Percentiles rank a stretch among this genome's conserved stretches.
Conservation (phyloP, 2,113 vertebrate species). For the Rallus limicola region DNA sequence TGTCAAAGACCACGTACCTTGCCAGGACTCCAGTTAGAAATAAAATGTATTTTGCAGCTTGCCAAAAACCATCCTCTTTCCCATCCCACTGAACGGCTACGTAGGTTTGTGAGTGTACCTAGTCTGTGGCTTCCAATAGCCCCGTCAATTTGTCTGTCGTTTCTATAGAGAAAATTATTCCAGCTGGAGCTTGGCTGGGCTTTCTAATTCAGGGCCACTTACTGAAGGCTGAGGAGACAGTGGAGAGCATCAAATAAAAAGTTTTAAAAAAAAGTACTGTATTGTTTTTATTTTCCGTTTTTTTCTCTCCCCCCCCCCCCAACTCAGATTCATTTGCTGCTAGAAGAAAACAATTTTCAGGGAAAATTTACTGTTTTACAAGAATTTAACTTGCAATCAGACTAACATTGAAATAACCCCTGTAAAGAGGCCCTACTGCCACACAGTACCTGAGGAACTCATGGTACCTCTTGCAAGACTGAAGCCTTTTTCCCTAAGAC, state of each 20-base stretch:
- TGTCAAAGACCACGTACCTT: not conserved
- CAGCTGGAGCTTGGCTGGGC: not conserved
- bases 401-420: not conserved
- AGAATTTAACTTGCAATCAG: not conserved
- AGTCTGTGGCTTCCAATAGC: not conserved
- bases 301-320: not conserved
- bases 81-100: not conserved
- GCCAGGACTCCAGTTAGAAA: not conserved
- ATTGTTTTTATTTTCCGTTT: not conserved
- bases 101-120: not conserved
- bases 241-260: not conserved
- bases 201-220: not conserved
- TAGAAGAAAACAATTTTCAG: not conserved
- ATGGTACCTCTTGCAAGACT: not conserved
- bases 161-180: not conserved
- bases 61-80: not conserved
- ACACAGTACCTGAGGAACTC: not conserved
- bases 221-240: not conserved
- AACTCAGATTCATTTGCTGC: not conserved
- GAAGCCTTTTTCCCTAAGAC: not conserved
- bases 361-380: not conserved
- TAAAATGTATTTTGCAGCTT: not conserved
- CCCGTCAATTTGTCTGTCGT: not conserved
- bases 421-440: not conserved
- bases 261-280: not conserved